A percentile compares a stretch with the other conserved stretches of the same genome.
These are phyloP conservation scores for Globia sparganii DNA, from an alignment of 2,888 invertebrate genomes.

Conservation along the genomic window DNA sequence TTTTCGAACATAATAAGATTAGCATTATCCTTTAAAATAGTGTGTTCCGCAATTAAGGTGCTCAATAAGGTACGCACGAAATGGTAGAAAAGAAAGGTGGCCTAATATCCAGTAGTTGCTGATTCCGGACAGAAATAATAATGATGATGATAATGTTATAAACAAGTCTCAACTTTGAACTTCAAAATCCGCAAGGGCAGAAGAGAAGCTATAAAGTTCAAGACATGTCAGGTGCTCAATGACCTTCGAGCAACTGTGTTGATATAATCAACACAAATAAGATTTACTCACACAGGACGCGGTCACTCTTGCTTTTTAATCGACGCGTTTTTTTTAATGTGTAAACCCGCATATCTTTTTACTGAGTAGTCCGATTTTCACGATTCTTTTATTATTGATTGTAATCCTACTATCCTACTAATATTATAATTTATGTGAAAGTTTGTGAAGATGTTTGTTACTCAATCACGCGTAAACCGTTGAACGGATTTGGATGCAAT, in stretches of 20 bases:
- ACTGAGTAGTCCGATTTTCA: too few relatives aligned
- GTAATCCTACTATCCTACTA: too few relatives aligned
- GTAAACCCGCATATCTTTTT: too few relatives aligned
- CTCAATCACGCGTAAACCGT: too few relatives aligned
- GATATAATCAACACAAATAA: constrained; percentile 1
- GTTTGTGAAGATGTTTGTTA: too few relatives aligned
- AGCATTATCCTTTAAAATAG: too few relatives aligned
- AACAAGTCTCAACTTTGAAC: constrained; percentile 6
- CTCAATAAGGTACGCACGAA: neutral
- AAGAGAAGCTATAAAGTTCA: neutral
- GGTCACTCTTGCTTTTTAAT: neutral
- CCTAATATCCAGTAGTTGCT: neutral
- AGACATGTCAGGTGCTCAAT: constrained; percentile 5
- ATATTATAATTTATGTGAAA: too few relatives aligned
- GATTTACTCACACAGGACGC: neutral
- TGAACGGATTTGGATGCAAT: too few relatives aligned
- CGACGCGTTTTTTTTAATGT: too few relatives aligned
- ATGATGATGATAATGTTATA: neutral
- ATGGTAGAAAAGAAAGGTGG: neutral
- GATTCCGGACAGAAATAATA: neutral
- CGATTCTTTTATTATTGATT: neutral
- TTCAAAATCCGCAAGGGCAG: neutral
- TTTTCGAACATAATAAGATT: too few relatives aligned
- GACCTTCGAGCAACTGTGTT: neutral
- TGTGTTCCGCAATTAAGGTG: neutral